A percentile compares a stretch with the other conserved stretches of the same genome.
Evolutionary conservation across 2,888 invertebrate genomes (phyloP).

Genomic region (Philopedon plagiatum): DNA sequence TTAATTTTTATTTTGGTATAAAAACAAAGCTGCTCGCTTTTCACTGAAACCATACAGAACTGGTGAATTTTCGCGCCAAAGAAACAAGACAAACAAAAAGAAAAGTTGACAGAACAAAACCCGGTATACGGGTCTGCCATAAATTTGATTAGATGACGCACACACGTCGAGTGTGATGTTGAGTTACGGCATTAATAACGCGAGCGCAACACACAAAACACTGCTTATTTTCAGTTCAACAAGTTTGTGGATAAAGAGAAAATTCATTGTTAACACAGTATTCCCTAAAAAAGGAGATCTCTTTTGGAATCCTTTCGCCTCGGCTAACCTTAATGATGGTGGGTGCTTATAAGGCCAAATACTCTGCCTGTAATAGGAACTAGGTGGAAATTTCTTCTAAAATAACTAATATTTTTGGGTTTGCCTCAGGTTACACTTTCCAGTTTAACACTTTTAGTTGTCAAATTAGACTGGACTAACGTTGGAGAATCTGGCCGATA

Average conservation of each 20-base stretch:
- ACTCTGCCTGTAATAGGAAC: no score
- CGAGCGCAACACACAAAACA: conserved; percentile 46
- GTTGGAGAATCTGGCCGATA: no score
- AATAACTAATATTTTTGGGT: no score
- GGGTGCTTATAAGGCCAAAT: no score
- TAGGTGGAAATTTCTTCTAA: no score
- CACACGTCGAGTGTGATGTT: conserved; percentile 52
- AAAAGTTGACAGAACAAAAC: conserved; percentile 34
- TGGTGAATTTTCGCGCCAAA: conserved; percentile 16
- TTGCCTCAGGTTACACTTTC: no score
- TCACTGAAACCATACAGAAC: neutral
- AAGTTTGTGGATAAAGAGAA: neutral
- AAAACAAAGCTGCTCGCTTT: neutral
- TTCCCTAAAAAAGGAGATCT: no score
- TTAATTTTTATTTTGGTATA: neutral
- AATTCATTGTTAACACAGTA: no score
- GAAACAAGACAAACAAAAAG: conserved; percentile 30
- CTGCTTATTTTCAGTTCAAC: conserved; percentile 34
- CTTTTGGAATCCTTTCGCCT: no score
- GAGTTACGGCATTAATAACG: conserved; percentile 52
- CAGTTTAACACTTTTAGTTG: no score
- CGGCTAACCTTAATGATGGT: no score
- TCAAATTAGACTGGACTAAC: no score
- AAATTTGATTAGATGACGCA: conserved; percentile 54
- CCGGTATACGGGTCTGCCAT: conserved; percentile 41